Base-by-base conservation (phyloP, 53 echinoderm and acorn worm species). In the Crossaster papposus region DNA sequence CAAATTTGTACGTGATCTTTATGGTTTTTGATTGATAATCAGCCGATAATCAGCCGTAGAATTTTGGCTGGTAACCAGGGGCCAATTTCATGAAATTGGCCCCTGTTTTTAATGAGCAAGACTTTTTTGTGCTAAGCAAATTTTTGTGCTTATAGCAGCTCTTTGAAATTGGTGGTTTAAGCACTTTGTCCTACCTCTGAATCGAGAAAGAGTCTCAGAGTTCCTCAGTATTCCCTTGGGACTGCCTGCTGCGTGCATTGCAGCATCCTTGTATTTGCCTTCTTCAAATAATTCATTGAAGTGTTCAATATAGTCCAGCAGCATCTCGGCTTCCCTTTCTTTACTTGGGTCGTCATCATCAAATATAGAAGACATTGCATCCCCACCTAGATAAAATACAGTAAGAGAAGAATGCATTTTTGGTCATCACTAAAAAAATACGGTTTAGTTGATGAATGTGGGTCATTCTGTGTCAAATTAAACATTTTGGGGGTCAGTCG, bases 331-430 rank as follows among this genome's bases (percentile, higher is more conserved):
- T 84, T 97, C 98, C 86, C 95, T 87, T 53, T 97, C 97, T 88
- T 95, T 97, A 33, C 95, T 95, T 44, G 97, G 97, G 88, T 97
- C 97, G 75, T 97, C 97, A 91, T 97, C 97, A 63, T 97, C 97
- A 97, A 97, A 97, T 30, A 92, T 94, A 63, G 94, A 91, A 14
- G 86, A 86, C 17, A 94, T 53, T 7, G 37, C 95, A 53, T 95
- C 97, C 54, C 91, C 89, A 90, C 97, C 97, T 97, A 54, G 14
- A 89, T 14, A 28, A 24, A 68, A 70, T 10, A 24, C 4, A 54
- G 12, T 4, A 82, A 30, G 15, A 17, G 24, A 24, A 82, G 11
- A 23, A 82, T 18, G 62, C 30, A 62, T 54, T 17, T 62, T 62
- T 17, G 17, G 62, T 62, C 17, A 18, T 62, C 44, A 44, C 44